Conservation (phyloP, 2,797 vertebrate genomes). For the Heliangelus exortis region DNA sequence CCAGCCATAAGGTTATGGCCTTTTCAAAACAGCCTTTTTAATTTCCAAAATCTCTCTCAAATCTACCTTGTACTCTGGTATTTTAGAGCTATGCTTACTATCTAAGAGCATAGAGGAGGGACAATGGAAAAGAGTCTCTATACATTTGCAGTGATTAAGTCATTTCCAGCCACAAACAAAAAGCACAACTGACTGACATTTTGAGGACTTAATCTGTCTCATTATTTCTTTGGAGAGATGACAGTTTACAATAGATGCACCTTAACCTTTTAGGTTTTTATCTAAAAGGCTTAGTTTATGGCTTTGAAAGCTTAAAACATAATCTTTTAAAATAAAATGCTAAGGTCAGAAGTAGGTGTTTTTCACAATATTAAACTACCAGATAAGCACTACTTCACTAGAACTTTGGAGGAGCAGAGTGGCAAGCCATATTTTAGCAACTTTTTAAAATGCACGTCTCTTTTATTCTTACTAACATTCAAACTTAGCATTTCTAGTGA, state of each 20-base stretch:
- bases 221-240: background rate
- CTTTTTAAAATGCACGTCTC: background rate
- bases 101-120: background rate
- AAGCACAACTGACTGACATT: background rate
- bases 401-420: background rate
- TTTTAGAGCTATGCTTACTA: background rate
- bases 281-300: background rate
- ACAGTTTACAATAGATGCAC: background rate
- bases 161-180: background rate
- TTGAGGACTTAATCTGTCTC: background rate
- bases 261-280: background rate
- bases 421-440: background rate
- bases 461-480: background rate
- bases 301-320: background rate
- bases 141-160: background rate
- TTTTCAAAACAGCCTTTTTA: background rate
- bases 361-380: background rate
- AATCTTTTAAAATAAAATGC: background rate
- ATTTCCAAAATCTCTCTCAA: background rate
- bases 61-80: background rate
- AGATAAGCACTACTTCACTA: background rate
- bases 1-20: background rate
- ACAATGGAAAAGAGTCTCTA: background rate
- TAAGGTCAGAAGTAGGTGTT: slow-evolving; percentile 1
- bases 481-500: background rate